Evolutionary conservation across 2,888 invertebrate species (phyloP).

Genomic region (Cataglyphis altisquamis): DNA sequence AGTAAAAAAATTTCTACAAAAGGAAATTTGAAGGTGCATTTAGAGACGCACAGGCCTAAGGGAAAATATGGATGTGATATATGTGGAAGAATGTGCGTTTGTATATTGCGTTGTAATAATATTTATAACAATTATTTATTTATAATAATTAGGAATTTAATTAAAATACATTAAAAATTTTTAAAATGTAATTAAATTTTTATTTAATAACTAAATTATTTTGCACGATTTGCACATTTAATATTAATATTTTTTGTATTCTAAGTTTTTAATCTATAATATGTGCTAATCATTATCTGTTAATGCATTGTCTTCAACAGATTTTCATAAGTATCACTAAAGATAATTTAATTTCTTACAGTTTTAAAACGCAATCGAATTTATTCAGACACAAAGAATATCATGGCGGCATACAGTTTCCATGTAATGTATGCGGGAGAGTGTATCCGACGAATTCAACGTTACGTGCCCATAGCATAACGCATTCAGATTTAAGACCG

Average conservation of each 20-base stretch:
- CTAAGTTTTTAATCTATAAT: slow-evolving; percentile 4
- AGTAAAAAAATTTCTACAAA: slow-evolving; percentile 89
- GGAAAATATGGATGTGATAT: slow-evolving; percentile 89
- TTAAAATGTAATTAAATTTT: slow-evolving; percentile 1
- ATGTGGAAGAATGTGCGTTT: slow-evolving; percentile 90
- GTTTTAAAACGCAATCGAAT: slow-evolving; percentile 90
- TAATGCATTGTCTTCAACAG: background rate
- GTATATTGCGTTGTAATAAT: background rate
- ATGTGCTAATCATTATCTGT: slow-evolving; percentile 5
- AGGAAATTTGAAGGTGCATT: slow-evolving; percentile 89
- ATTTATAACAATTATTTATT: slow-evolving; percentile 22
- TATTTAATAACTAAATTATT: background rate
- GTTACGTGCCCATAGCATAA: slow-evolving; percentile 90
- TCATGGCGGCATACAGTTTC: slow-evolving; percentile 88
- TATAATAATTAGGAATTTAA: background rate
- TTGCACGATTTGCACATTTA: background rate
- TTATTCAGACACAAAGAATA: slow-evolving; percentile 89
- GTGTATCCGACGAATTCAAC: slow-evolving; percentile 91
- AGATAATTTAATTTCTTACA: slow-evolving; percentile 82
- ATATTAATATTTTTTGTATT: background rate
- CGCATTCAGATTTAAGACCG: slow-evolving; percentile 90
- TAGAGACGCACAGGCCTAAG: slow-evolving; percentile 89
- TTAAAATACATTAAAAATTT: slow-evolving; percentile 2
- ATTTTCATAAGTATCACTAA: slow-evolving; percentile 13
- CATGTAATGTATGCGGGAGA: slow-evolving; percentile 90